phyloP scores from a whole-genome alignment of 2,797 vertebrate species.

The Sebastiscus tertius region DNA sequence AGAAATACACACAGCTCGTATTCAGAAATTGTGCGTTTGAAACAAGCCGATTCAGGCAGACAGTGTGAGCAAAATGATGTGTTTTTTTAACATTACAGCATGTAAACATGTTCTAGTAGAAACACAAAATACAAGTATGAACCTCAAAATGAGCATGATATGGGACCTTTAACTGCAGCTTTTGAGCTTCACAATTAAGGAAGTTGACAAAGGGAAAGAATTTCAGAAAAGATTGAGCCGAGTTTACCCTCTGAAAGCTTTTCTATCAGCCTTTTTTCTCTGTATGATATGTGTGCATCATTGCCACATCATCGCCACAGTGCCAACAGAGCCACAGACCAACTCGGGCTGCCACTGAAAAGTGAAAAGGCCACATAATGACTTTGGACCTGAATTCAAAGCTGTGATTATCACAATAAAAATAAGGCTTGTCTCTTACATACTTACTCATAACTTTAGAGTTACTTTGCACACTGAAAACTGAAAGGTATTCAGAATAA shows the following conservation, averaged over 20 bases:
- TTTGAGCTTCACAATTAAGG: not conserved
- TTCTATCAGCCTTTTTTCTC: not conserved
- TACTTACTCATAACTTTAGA: not conserved
- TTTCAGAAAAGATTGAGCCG: not conserved
- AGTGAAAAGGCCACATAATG: not conserved
- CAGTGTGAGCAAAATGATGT: too few species aligned
- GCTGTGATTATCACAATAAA: not conserved
- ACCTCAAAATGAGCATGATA: too few species aligned
- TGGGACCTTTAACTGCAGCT: not conserved
- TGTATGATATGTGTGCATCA: not conserved
- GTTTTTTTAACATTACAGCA: too few species aligned
- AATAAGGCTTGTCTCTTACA: too few species aligned
- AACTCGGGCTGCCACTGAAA: not conserved
- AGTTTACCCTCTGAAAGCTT: not conserved
- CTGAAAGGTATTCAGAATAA: not conserved
- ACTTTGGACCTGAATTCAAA: not conserved
- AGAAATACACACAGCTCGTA: too few species aligned
- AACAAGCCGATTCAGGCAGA: too few species aligned
- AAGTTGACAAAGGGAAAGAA: not conserved
- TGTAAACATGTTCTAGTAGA: too few species aligned
- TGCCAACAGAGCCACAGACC: not conserved
- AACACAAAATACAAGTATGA: too few species aligned
- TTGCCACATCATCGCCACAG: not conserved
- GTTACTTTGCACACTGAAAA: not conserved
- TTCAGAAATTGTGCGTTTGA: too few species aligned